Evolutionary conservation across 2,797 vertebrate genomes (phyloP).

Genomic region (Hirundo rustica): DNA sequence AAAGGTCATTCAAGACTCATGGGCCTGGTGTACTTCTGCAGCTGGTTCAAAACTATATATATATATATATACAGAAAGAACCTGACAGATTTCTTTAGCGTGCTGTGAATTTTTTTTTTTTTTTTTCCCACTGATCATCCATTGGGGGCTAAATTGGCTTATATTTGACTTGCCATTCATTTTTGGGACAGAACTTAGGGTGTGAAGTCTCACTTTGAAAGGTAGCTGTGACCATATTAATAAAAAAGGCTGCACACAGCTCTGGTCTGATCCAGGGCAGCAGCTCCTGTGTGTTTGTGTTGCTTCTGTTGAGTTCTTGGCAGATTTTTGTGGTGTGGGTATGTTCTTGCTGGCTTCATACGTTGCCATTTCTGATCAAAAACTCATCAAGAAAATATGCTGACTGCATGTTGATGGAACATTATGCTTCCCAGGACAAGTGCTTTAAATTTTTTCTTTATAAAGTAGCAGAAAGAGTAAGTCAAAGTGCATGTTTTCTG

Average conservation of each 20-base stretch:
- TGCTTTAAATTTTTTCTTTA: constrained; percentile 3
- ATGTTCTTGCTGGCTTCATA: neutral
- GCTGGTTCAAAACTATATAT: neutral
- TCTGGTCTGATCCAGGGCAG: neutral
- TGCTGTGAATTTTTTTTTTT: neutral
- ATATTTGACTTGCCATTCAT: neutral
- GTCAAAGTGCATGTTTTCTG: neutral
- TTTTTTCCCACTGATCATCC: neutral
- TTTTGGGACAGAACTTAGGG: neutral
- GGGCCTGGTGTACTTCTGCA: neutral
- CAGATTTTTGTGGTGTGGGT: neutral
- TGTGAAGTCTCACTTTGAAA: neutral
- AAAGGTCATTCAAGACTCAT: neutral
- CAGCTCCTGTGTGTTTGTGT: neutral
- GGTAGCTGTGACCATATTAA: neutral
- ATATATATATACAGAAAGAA: neutral
- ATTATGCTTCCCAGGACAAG: neutral
- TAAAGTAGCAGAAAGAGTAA: neutral
- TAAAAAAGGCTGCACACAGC: rapidly evolving
- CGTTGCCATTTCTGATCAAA: neutral
- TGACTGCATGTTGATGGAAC: neutral
- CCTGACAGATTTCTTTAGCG: neutral
- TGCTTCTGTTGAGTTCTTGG: neutral
- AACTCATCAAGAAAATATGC: constrained; percentile 11
- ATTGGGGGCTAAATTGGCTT: neutral